phyloP scores from a whole-genome alignment of 2,113 vertebrate genomes.

The Anser brachyrhynchus region DNA sequence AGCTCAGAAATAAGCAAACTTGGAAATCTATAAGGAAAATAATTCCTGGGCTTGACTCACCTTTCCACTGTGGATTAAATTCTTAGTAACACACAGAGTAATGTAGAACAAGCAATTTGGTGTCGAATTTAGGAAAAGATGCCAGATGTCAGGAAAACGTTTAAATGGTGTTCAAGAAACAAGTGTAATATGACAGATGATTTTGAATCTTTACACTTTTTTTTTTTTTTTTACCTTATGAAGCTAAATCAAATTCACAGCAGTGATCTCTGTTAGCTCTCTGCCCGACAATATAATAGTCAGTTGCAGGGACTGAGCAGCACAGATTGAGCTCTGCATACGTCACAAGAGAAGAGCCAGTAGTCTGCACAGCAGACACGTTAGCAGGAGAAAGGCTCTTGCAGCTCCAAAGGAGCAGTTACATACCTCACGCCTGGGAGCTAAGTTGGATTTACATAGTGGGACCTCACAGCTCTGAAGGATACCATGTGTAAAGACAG shows the following conservation, averaged over 20 bases:
- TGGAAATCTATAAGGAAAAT: not conserved
- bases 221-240: not conserved
- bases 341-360: not conserved
- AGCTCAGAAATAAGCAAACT: not conserved
- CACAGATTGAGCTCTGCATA: fast-evolving
- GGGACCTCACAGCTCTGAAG: not conserved
- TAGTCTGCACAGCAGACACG: not conserved
- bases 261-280: not conserved
- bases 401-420: not conserved
- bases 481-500: not conserved
- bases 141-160: not conserved
- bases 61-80: not conserved
- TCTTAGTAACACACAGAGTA: not conserved
- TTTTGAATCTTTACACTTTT: not conserved
- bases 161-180: not conserved
- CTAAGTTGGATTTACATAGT: fast-evolving
- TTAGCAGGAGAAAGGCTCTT: not conserved
- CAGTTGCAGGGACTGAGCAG: not conserved
- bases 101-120: not conserved
- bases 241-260: not conserved
- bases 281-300: not conserved
- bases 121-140: not conserved
- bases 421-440: not conserved
- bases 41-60: not conserved
- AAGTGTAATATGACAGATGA: not conserved